Evolutionary conservation across 1,140 invertebrate species (phyloP).

Genomic region (Brachionus rotundiformis): DNA sequence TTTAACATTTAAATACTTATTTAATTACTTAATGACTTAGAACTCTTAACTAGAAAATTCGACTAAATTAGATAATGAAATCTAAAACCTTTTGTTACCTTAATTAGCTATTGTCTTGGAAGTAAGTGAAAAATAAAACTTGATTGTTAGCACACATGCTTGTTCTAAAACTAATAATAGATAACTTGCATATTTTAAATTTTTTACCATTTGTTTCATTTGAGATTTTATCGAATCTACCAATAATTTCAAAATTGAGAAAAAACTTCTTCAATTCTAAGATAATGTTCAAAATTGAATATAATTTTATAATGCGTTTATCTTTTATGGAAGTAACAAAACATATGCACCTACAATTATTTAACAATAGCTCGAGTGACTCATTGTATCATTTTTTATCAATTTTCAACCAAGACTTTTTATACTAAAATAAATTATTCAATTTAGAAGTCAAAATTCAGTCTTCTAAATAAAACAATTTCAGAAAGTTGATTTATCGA

Average conservation of each 20-base stretch:
- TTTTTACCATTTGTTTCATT: constrained; percentile 4
- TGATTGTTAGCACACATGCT: constrained; percentile 7
- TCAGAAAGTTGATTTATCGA: too few relatives aligned
- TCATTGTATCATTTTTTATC: too few relatives aligned
- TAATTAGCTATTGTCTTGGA: constrained; percentile 24
- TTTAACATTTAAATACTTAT: neutral
- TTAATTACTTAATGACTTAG: neutral
- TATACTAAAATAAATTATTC: too few relatives aligned
- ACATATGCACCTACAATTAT: neutral
- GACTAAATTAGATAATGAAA: neutral
- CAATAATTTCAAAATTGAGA: neutral
- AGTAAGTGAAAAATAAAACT: constrained; percentile 10
- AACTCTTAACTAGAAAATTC: neutral
- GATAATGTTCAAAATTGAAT: neutral
- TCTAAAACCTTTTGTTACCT: neutral
- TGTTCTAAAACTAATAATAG: neutral
- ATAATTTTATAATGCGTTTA: neutral
- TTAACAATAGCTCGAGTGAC: neutral
- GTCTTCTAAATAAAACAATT: too few relatives aligned
- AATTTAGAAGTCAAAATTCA: too few relatives aligned
- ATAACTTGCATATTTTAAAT: neutral
- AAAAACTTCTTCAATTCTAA: neutral
- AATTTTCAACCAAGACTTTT: too few relatives aligned
- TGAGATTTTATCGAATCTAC: neutral
- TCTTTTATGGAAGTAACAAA: neutral